Base-by-base conservation (phyloP, 2,797 vertebrate genomes). In the Crocidura indochinensis region DNA sequence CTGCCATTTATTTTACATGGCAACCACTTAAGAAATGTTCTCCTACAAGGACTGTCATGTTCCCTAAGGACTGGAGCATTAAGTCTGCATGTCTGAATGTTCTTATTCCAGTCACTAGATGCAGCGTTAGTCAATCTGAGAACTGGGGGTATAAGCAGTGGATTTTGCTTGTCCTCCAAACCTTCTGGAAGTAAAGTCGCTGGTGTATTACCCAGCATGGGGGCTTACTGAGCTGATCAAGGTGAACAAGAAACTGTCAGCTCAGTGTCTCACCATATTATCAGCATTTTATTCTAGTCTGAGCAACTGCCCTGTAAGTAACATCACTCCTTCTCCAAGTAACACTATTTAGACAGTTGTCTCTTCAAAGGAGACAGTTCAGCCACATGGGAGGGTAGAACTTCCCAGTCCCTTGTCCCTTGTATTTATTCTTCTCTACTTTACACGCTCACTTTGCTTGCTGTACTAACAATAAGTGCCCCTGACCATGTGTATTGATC, bases 31-130 rank as follows among this genome's bases (percentile, higher is more conserved):
- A 90, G 85, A 94, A 95, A 91, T 85, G 80, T 77, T 91, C 91
- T 91, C 84, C 91, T 80, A 46, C 90, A 72, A 94, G 94, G 93
- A 87, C 96, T 96, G 94, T 95, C 94, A 89, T 92, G 90, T 93
- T 65, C 93, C 96, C 94, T 80, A n/a, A 87, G 88, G 96, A 92
- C 26, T 72, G 81, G 69, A 81, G 56, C 82, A 65, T 84, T 90
- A 89, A 93, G 93, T 94, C 67, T 65, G 92, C 91, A 62, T 95
- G 90, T 95, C 95, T 88, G 90, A 93, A 90, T 95, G 15, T 96
- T 97, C 95, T 92, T 95, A 94, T 60, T 95, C 89, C 67, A 96
- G 79, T 87, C 94, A 90, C 96, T 95, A 96, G 94, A 92, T 95
- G 91, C 73, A 94, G 91, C 10, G 15, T 17, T 93, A 89, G 38